Evolutionary conservation across 2,888 invertebrate genomes (phyloP), one percentile per base, ranked within the genome.

Genomic region (Erebia epiphron): DNA sequence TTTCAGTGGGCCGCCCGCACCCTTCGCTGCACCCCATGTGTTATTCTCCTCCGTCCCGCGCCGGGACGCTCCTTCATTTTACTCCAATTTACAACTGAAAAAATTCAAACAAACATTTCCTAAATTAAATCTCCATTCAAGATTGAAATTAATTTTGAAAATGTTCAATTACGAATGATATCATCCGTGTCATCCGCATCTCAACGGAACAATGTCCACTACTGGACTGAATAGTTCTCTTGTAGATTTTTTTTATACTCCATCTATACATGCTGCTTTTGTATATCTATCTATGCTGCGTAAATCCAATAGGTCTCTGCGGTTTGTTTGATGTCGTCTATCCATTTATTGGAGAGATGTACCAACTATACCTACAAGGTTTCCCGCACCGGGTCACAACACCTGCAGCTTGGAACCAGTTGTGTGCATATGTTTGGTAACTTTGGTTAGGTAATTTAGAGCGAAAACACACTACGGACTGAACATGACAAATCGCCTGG

Each of bases 71-170:
- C 92, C 92, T 93, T 93, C 92, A 92, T 93, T 92, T 92, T 89
- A 89, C 91, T 92, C 88, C 90, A 92, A 92, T 92, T 93, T 93
- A 91, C 90, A 92, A 92, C 89, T 90, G 89, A 91, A 92, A 90
- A 91, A 90, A 89, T 86, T 88, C 86, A 89, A 88, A 89, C 87
- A 91, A 91, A 91, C 87, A 91, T 87, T 87, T 80, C 82, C 82
- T 78, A 86, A 88, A 89, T 89, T 88, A 84, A 86, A 89, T 76
- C 62, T 75, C 41, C 61, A 73, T 74, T 75, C 67, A 74, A 72
- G 70, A 73, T 75, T 67, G 68, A 77, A 78, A 82, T 79, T 81
- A 76, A 79, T 79, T 78, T 75, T 52, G 69, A 66, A 68, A 71
- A 62, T 67, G 26, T 67, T 43, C 35, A 16, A 64, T 64, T 63